Evolutionary conservation across 2,888 invertebrate genomes (phyloP).

Genomic region (Oscheius sp.): DNA sequence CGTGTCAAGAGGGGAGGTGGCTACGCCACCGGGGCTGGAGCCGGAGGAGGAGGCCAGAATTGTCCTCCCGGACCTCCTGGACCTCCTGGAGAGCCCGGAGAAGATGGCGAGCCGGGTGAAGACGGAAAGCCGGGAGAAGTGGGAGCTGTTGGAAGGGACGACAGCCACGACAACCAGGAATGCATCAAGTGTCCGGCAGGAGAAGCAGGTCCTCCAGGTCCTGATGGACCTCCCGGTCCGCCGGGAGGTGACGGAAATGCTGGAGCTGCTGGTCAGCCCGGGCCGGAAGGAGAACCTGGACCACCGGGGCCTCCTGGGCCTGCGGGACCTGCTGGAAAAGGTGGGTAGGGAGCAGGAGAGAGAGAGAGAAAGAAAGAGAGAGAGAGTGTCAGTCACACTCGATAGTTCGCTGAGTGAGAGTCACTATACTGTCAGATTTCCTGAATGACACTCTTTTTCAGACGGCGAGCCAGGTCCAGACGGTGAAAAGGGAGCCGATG

Average conservation of each 20-base stretch:
- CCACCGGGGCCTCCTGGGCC: constrained; percentile 14
- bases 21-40: constrained; percentile 26
- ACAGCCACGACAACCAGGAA: not conserved
- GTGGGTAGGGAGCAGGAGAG: too few species aligned
- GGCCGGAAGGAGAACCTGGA: constrained; percentile 10
- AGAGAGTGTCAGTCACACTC: too few species aligned
- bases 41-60: constrained; percentile 5
- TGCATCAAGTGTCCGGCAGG: constrained; percentile 18
- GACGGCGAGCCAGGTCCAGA: too few species aligned
- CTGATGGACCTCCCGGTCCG: constrained; percentile 15
- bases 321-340: not conserved
- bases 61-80: constrained; percentile 45
- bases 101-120: constrained; percentile 39
- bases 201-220: constrained; percentile 18
- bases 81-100: constrained; percentile 14
- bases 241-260: constrained; percentile 19
- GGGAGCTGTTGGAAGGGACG: constrained; percentile 20
- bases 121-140: constrained; percentile 42
- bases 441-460: too few species aligned
- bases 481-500: too few species aligned
- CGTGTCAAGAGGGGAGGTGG: constrained; percentile 11
- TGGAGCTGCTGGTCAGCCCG: constrained; percentile 3
- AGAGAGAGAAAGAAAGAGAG: too few species aligned
- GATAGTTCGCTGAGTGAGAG: too few species aligned
- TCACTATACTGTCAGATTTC: too few species aligned